Conservation (phyloP, 2,888 invertebrate species). For the Cephus pygmeus region DNA sequence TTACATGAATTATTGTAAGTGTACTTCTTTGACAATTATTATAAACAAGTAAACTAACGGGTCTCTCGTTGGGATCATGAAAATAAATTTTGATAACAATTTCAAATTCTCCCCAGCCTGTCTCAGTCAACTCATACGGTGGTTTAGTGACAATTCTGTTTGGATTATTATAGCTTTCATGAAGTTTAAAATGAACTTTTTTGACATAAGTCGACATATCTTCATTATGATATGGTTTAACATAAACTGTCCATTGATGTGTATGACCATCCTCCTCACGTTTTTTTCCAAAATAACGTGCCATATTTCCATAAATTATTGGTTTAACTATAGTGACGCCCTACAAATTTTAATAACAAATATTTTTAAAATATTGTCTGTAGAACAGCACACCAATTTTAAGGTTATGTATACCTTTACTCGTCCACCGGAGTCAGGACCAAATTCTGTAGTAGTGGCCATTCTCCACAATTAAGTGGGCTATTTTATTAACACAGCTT, state of each 20-base stretch:
- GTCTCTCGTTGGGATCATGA: conserved; percentile 94
- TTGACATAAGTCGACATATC: conserved; percentile 95
- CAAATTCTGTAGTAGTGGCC: conserved; percentile 4
- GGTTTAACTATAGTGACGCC: conserved; percentile 92
- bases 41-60: conserved; percentile 72
- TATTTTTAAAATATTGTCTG: neutral
- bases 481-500: neutral
- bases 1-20: neutral
- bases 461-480: neutral
- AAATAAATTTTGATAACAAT: conserved; percentile 98
- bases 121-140: conserved; percentile 97
- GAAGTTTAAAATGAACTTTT: conserved; percentile 96
- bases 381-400: neutral
- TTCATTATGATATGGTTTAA: conserved; percentile 92
- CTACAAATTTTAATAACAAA: conserved; percentile 62
- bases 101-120: conserved; percentile 99
- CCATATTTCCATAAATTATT: conserved; percentile 95
- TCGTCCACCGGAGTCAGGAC: neutral
- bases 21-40: neutral
- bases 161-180: conserved; percentile 96
- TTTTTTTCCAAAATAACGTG: conserved; percentile 95
- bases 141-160: conserved; percentile 94
- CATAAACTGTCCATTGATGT: conserved; percentile 98
- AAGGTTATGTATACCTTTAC: neutral
- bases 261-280: conserved; percentile 98